These are phyloP conservation scores for Origma solitaria DNA, from an alignment of 2,113 vertebrate genomes.

Conservation along the genomic window DNA sequence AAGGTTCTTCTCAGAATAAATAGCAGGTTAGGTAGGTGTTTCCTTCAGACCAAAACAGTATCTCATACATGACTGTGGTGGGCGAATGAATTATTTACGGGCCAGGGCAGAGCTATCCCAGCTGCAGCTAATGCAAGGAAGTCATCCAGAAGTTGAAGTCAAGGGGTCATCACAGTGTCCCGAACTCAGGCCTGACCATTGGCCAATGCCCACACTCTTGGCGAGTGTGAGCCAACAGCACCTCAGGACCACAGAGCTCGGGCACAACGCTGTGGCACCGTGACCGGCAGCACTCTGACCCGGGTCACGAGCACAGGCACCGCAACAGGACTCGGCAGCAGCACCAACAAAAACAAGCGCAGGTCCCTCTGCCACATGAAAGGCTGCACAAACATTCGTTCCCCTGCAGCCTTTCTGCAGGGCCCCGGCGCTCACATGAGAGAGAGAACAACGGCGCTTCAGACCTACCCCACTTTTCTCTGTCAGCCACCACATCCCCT, in stretches of 20 bases:
- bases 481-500: constrained; percentile 44
- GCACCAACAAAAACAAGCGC: background rate
- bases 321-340: background rate
- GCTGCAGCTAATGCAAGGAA: background rate
- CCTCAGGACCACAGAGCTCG: accelerated
- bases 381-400: background rate
- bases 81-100: background rate
- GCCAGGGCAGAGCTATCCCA: background rate
- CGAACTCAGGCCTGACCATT: background rate
- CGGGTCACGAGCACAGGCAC: background rate
- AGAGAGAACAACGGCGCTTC: background rate
- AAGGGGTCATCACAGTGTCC: accelerated
- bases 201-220: background rate
- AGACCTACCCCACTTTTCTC: constrained; percentile 10
- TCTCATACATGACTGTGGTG: background rate
- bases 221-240: accelerated
- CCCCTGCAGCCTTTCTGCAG: background rate
- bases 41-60: background rate
- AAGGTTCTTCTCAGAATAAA: background rate
- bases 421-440: background rate
- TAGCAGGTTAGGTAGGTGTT: background rate
- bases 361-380: background rate
- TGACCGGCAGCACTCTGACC: accelerated
- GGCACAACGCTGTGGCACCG: accelerated
- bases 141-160: background rate